A percentile compares a stretch with the other conserved stretches of the same genome.
phyloP scores from a whole-genome alignment of 2,113 vertebrate genomes.

The Tachysurus fulvidraco region DNA sequence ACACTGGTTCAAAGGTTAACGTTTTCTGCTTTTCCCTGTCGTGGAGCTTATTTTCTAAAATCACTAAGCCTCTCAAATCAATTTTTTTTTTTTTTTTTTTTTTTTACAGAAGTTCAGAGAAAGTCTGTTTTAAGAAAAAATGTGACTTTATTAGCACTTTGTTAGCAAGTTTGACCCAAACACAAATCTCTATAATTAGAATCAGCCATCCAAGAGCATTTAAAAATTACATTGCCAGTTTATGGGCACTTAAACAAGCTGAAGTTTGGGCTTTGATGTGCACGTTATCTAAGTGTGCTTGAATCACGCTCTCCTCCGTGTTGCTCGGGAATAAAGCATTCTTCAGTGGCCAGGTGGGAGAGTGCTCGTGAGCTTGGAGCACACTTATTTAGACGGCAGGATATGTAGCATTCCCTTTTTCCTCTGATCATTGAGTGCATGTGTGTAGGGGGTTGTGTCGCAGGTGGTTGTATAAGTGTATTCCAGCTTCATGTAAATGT shows the following conservation, averaged over 20 bases:
- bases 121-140: neutral
- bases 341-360: constrained; percentile 40
- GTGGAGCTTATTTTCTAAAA: neutral
- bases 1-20: neutral
- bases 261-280: constrained; percentile 38
- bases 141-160: constrained; percentile 15
- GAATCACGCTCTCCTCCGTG: constrained; percentile 13
- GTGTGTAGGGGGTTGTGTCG: constrained; percentile 11
- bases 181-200: constrained; percentile 22
- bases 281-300: constrained; percentile 21
- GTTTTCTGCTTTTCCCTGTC: neutral
- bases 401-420: constrained; percentile 34
- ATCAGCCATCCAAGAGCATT: constrained; percentile 11
- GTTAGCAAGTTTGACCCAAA: neutral
- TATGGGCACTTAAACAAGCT: constrained; percentile 12
- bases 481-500: neutral
- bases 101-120: neutral
- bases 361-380: constrained; percentile 39
- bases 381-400: constrained; percentile 27
- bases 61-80: neutral
- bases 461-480: constrained; percentile 27
- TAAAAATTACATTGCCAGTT: neutral
- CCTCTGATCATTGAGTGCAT: constrained; percentile 29
- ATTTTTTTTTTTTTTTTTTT: neutral
- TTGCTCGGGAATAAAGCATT: constrained; percentile 50